These are phyloP conservation scores for Menidia menidia DNA, from an alignment of 2,797 vertebrate species.

Conservation along the genomic window DNA sequence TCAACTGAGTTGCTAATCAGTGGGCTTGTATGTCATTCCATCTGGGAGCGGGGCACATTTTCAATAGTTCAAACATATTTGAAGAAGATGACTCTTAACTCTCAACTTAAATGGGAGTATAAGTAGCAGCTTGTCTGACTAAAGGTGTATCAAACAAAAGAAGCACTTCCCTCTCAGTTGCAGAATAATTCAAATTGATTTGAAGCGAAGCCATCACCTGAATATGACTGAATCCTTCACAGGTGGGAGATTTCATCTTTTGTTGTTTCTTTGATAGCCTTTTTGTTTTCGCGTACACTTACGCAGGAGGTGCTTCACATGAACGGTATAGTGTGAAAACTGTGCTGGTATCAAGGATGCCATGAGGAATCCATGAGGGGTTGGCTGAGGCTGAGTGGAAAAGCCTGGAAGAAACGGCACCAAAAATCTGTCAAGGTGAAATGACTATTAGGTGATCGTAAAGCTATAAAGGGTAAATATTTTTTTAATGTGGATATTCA, in stretches of 20 bases:
- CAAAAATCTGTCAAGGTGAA: slow-evolving; percentile 29
- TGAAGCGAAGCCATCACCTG: background rate
- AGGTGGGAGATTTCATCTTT: slow-evolving; percentile 5
- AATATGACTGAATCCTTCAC: slow-evolving; percentile 12
- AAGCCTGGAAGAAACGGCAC: slow-evolving; percentile 41
- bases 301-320: slow-evolving; percentile 31
- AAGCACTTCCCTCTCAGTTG: slow-evolving; percentile 4
- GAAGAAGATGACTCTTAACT: background rate
- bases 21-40: background rate
- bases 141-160: background rate
- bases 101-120: background rate
- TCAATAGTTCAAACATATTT: background rate
- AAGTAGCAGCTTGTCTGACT: background rate
- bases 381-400: slow-evolving; percentile 19
- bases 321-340: slow-evolving; percentile 39
- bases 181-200: slow-evolving; percentile 1
- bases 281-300: slow-evolving; percentile 30
- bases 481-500: slow-evolving; percentile 7
- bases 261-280: background rate
- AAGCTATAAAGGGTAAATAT: slow-evolving; percentile 2
- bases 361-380: slow-evolving; percentile 53
- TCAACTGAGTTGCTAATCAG: background rate
- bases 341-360: slow-evolving; percentile 39
- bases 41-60: background rate
- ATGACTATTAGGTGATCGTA: slow-evolving; percentile 21